Base-by-base conservation (phyloP, 2,888 invertebrate genomes). In the Napeogenes inachia region DNA sequence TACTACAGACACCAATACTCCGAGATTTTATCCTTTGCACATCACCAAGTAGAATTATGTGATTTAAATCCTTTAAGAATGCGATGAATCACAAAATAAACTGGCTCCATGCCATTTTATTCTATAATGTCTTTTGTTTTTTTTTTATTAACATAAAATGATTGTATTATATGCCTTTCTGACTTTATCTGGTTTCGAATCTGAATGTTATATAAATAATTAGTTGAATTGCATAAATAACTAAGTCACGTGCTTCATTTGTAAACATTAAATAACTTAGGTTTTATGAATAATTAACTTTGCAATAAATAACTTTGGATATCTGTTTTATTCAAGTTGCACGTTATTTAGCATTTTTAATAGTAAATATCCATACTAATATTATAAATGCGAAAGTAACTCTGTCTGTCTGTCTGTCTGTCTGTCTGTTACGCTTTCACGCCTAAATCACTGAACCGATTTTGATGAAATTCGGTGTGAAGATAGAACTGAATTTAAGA, bases 71-170 rank as follows among this genome's bases (percentile, higher is more conserved):
- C 57, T 57, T 33, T 65, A 56, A 62, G 60, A 55, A 66, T 61
- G 45, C 63, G 50, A 60, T 71, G 70, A 71, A 66, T 69, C 70
- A 70, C 56, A 65, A 57, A 64, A 68, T 68, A 68, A 67, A 59
- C 67, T 71, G 71, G 72, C 72, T 42, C 54, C 21, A 56, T 61
- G 68, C 70, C 71, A 71, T 68, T 65, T 64, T 61, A 60, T 65
- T 69, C 64, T 64, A 65, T 68, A 67, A 69, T 67, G 57, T 56
- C 63, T 62, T 68, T 67, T 65, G 64, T 66, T 67, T 67, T 69
- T 66, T 62, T 59, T 53, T 54, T 53, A 59, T 54, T 65, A 61
- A 60, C 30, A 32, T 30, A 55, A 59, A 47, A 53, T 64, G 62
- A 64, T 21, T 53, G 57, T 55, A 56, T 21, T 21, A 21, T 21